Evolutionary conservation across 2,888 invertebrate genomes (phyloP), one percentile per base, ranked within the genome.

Genomic region (Pyrocoelia pectoralis): DNA sequence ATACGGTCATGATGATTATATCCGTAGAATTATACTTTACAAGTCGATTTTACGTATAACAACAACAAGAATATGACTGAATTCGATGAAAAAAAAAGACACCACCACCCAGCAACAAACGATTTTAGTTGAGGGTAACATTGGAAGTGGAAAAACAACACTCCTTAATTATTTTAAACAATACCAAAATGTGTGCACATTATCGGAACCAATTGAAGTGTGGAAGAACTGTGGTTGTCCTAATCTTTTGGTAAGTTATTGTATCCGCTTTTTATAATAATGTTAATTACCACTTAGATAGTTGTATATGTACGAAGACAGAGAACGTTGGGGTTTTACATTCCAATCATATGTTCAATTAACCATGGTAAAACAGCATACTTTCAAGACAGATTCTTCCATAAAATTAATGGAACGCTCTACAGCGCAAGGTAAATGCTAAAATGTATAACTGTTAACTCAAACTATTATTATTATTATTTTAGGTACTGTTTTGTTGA

Each of bases 91-190:
- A n/a, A n/a, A n/a, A n/a, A n/a, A n/a, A n/a, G n/a, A n/a, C n/a
- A n/a, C n/a, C n/a, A n/a, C n/a, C n/a, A n/a, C n/a, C n/a, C n/a
- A n/a, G n/a, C n/a, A n/a, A n/a, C n/a, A n/a, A n/a, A 94, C 93
- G 0, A 91, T 95, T 15, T 86, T 92, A 40, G 90, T 95, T 28
- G 95, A 95, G 78, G 95, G 95, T 18, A 95, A 95, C 79, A 94
- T 95, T 74, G 95, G 95, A 18, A 91, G 93, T 77, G 95, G 95
- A 0, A 95, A 95, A 83, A 94, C 95, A 1, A 93, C 94, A 5
- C 94, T 94, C 78, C 79, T 95, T 12, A 89, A 92, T 75, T 88
- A 93, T 82, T 94, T 94, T 77, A 85, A 88, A 55, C 87, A 89
- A 73, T 89, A 88, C 75, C 85, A 89, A 50, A 89, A 92, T 72